Conservation (phyloP, 2,113 vertebrate species). For the Podiceps cristatus region DNA sequence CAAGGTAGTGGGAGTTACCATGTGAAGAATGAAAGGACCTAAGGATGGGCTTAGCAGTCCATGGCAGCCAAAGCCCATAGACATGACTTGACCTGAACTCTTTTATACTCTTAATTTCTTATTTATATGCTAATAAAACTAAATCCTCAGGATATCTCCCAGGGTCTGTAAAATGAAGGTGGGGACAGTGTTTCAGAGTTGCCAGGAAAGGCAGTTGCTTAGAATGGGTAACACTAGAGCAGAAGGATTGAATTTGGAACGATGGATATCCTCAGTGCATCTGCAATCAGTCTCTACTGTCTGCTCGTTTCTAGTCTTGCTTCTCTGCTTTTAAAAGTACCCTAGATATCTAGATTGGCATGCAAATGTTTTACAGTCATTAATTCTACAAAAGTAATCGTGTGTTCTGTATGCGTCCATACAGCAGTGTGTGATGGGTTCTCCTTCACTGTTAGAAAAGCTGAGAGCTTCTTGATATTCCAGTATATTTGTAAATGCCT, state of each 20-base stretch:
- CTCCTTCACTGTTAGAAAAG: not conserved
- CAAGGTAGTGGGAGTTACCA: not conserved
- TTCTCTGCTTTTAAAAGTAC: not conserved
- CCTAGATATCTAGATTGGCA: not conserved
- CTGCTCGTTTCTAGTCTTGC: not conserved
- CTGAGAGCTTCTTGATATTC: not conserved
- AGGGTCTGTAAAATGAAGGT: not conserved
- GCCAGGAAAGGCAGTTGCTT: not conserved
- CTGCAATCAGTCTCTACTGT: not conserved
- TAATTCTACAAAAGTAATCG: not conserved
- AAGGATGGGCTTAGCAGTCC: not conserved
- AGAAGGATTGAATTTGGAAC: not conserved
- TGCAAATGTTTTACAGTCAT: not conserved
- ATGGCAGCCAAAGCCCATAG: not conserved
- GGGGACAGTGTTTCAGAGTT: not conserved
- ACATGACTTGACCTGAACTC: not conserved
- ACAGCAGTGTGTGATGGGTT: not conserved
- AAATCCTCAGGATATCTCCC: not conserved
- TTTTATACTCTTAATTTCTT: conserved; percentile 1
- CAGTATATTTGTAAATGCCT: not conserved
- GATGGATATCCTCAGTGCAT: not conserved
- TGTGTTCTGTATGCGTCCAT: not conserved
- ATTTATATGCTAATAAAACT: conserved; percentile 26
- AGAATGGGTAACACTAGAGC: not conserved
- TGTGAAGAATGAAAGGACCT: not conserved